Evolutionary conservation across 2,888 invertebrate genomes (phyloP), one percentile per base, ranked within the genome.

Genomic region (Eumerus sabulonum): DNA sequence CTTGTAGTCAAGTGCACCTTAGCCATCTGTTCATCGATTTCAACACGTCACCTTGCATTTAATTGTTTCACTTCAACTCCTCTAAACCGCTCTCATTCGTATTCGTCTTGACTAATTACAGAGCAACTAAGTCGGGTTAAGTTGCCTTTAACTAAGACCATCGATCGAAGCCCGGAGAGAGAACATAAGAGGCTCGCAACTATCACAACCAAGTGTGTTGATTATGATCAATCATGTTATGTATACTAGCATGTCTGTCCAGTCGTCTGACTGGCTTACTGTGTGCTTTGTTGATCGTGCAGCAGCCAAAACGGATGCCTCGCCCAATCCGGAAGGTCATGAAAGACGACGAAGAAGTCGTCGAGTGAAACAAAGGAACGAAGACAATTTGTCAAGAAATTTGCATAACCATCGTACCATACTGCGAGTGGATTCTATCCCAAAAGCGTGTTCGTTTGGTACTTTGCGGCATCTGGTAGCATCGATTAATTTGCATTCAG

Each of bases 211-310:
- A n/a, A 59, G 70, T 64, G 71, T 45, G 71, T 36, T 60, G 60
- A 66, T 54, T 48, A 48, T 42, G 60, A 76, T 76, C 71, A 76
- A 71, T 71, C 76, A 60, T 56, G 56, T 62, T 60, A 48, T 72
- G 71, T 71, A 50, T 18, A 27, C 16, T 14, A 11, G 59, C 45
- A 56, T 57, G 38, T 36, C 50, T 60, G 50, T 48, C 11, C n/a
- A n/a, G n/a, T n/a, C n/a, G n/a, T n/a, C n/a, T n/a, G n/a, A n/a
- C n/a, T n/a, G n/a, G n/a, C n/a, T n/a, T n/a, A n/a, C n/a, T n/a
- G n/a, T n/a, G n/a, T 42, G 38, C 48, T 68, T 35, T 40, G 40
- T 5, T 40, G 40, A 40, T 27, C 27, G 27, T 7, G 7, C 27
- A 7, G n/a, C 11, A 40, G 40, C 11, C 9, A 40, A 40, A 40